Percentiles rank a stretch among this genome's conserved stretches.
Evolutionary conservation across 2,113 vertebrate genomes (phyloP).

Genomic region (Hippocampus guttulatus): DNA sequence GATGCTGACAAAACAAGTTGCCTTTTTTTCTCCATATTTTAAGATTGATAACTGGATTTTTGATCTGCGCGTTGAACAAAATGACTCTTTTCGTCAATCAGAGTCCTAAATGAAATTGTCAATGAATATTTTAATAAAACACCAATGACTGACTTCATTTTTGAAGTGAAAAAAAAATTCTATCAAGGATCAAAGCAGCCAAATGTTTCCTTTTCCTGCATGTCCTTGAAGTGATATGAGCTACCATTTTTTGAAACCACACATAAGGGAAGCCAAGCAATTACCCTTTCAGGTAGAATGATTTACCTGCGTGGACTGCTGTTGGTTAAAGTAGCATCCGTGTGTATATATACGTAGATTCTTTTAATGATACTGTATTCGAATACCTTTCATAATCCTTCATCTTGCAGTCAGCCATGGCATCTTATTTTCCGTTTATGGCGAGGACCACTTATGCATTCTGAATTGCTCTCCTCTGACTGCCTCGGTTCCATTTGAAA

Average conservation of each 20-base stretch:
- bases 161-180: background rate
- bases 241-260: slow-evolving; percentile 24
- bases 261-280: slow-evolving; percentile 27
- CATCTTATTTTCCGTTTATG: slow-evolving; percentile 39
- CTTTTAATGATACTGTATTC: slow-evolving; percentile 26
- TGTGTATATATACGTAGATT: background rate
- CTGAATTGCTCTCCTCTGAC: slow-evolving; percentile 24
- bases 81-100: no score
- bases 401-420: slow-evolving; percentile 38
- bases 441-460: slow-evolving; percentile 30
- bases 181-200: background rate
- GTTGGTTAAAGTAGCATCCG: slow-evolving; percentile 19
- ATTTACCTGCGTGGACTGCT: slow-evolving; percentile 44
- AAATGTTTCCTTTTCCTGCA: background rate
- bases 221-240: slow-evolving; percentile 41
- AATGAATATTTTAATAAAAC: background rate
- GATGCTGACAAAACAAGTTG: no score
- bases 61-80: no score
- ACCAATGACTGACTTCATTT: background rate
- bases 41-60: no score
- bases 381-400: slow-evolving; percentile 18
- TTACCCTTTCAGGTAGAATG: slow-evolving; percentile 49
- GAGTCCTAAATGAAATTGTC: no score
- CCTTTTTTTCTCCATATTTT: no score
- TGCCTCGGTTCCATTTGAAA: slow-evolving; percentile 24